These are phyloP conservation scores for Sterrhoptilus dennistouni DNA, from an alignment of 2,113 vertebrate genomes.

Conservation along the genomic window DNA sequence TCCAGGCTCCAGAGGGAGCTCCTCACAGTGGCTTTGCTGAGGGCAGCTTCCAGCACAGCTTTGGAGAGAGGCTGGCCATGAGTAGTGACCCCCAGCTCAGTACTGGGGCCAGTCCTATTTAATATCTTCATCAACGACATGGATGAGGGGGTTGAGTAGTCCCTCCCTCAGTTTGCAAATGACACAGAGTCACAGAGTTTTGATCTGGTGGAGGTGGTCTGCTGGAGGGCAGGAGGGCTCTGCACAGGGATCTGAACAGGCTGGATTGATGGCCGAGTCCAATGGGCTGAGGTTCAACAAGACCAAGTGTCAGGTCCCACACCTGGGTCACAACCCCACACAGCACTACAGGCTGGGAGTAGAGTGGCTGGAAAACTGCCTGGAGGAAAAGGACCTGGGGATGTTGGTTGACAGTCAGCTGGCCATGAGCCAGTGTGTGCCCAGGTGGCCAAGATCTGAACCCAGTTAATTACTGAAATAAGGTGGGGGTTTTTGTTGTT, in stretches of 20 bases:
- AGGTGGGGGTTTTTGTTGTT: no score
- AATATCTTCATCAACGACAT: background rate
- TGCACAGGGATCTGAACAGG: background rate
- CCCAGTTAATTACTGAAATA: background rate
- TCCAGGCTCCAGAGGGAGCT: background rate
- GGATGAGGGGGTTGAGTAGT: background rate
- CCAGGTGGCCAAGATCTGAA: background rate
- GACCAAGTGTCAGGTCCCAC: accelerated
- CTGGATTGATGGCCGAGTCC: accelerated
- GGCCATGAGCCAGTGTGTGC: background rate
- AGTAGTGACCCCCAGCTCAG: background rate
- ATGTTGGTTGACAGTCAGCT: background rate
- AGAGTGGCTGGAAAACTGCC: background rate
- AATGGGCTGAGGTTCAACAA: background rate
- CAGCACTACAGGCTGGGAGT: accelerated
- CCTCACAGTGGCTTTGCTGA: background rate
- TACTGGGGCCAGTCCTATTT: background rate
- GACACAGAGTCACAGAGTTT: background rate
- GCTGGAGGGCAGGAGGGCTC: background rate
- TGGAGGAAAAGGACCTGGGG: background rate
- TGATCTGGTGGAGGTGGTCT: background rate
- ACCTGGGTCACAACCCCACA: background rate
- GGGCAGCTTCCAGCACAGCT: background rate
- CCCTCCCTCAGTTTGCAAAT: background rate
- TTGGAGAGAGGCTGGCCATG: accelerated